phyloP scores from a whole-genome alignment of 2,797 vertebrate genomes.

The Gallinago nigripennis region DNA sequence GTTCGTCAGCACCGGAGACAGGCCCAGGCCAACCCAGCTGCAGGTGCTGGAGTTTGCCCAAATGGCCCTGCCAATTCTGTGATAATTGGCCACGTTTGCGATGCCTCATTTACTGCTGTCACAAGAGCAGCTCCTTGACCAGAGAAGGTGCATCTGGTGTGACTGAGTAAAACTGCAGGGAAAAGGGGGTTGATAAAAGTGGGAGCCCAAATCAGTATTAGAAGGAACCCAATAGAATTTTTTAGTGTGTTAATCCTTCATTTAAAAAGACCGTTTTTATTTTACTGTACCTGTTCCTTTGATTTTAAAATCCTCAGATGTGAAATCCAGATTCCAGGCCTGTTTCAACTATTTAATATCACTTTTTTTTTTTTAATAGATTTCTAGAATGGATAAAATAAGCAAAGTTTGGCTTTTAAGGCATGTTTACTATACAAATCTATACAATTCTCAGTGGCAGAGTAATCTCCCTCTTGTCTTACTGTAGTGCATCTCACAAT shows the following conservation, averaged over 20 bases:
- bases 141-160: no score
- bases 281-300: neutral
- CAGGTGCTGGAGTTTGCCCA: neutral
- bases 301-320: neutral
- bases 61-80: fast-evolving
- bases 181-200: neutral
- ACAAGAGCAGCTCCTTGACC: neutral
- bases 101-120: neutral
- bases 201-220: neutral
- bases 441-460: neutral
- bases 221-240: neutral
- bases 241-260: neutral
- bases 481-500: neutral
- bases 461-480: neutral
- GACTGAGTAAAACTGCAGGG: neutral
- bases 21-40: neutral
- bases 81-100: neutral
- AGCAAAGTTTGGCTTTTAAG: neutral
- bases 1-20: fast-evolving
- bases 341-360: neutral
- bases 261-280: neutral
- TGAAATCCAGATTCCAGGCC: neutral
- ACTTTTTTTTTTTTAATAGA: neutral
- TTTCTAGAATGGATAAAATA: neutral
- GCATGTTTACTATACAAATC: neutral